phyloP scores from a whole-genome alignment of 53 echinoderm and acorn worm species.

The Temnopleurus reevesii region DNA sequence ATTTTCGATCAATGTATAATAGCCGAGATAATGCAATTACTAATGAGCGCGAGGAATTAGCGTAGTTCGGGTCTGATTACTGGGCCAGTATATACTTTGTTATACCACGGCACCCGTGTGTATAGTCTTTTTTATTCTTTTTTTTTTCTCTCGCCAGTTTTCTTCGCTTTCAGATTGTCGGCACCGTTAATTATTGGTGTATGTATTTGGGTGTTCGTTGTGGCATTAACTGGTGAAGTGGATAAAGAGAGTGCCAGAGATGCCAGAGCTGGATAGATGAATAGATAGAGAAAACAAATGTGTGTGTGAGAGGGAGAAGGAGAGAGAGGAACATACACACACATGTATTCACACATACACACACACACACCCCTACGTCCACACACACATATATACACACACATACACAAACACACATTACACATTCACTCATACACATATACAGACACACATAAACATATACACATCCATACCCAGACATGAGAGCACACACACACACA shows the following conservation, averaged over 20 bases:
- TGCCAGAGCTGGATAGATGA: not conserved
- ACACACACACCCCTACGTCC: no score
- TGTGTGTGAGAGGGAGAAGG: not conserved
- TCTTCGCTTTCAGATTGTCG: not conserved
- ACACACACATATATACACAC: no score
- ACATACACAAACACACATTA: no score
- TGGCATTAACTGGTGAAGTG: not conserved
- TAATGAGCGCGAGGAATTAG: conserved; percentile 58
- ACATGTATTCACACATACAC: no score
- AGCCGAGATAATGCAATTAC: conserved; percentile 60
- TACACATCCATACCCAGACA: no score
- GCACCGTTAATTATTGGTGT: conserved; percentile 50
- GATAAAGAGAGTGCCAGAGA: not conserved
- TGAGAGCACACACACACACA: no score
- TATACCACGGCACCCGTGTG: not conserved
- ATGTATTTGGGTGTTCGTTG: conserved; percentile 17
- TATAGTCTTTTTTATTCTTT: not conserved
- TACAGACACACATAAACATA: no score
- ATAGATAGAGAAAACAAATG: not conserved
- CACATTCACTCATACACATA: no score
- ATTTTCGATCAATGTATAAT: conserved; percentile 61
- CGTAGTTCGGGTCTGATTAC: conserved; percentile 52
- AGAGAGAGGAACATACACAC: not conserved
- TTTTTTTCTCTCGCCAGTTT: not conserved
- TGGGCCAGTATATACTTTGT: conserved; percentile 29